A percentile compares a stretch with the other conserved stretches of the same genome.
Conservation (phyloP, 2,888 invertebrate genomes). For the Vesta saturnalis region DNA sequence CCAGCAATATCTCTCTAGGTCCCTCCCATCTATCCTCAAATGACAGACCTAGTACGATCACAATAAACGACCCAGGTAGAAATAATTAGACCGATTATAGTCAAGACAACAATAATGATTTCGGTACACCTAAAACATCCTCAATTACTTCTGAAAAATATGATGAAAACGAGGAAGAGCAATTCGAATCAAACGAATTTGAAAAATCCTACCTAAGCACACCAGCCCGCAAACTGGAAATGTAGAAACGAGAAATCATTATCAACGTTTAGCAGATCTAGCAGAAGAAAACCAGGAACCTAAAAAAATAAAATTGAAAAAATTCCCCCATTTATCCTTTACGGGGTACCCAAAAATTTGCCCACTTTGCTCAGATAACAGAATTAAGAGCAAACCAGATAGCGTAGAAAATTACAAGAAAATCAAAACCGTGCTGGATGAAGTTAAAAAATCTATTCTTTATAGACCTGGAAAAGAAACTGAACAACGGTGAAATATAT, state of each 20-base stretch:
- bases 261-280: not conserved
- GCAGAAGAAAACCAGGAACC: not conserved
- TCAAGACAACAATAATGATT: no score
- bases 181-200: slow-evolving; percentile 13
- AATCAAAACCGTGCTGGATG: not conserved
- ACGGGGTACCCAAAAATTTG: not conserved
- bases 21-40: no score
- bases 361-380: not conserved
- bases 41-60: no score
- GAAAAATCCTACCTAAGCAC: not conserved
- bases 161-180: slow-evolving; percentile 3
- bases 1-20: no score
- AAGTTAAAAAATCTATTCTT: slow-evolving; percentile 1
- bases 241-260: not conserved
- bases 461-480: slow-evolving; percentile 1
- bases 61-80: no score
- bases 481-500: not conserved
- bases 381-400: not conserved
- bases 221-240: not conserved
- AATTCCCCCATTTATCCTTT: not conserved
- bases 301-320: slow-evolving; percentile 2
- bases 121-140: no score
- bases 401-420: no score
- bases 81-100: no score
- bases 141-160: not conserved